Conservation (phyloP, 2,888 invertebrate species). For the Ceraclea dissimilis region DNA sequence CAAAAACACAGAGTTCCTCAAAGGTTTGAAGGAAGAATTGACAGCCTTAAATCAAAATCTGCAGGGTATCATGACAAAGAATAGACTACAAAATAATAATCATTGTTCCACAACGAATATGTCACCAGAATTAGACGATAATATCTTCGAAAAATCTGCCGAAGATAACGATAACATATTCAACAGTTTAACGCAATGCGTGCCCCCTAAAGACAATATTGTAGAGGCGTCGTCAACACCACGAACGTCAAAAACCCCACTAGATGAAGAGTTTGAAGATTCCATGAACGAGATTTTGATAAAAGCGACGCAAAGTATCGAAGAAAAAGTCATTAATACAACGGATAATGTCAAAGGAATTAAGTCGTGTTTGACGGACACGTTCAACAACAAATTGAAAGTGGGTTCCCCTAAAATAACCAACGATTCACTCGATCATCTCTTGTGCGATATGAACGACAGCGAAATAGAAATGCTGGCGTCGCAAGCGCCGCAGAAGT, state of each 20-base stretch:
- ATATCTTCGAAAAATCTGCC: background rate
- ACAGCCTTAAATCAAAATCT: constrained; percentile 42
- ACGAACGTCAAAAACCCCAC: background rate
- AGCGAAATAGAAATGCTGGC: constrained; percentile 38
- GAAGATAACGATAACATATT: constrained; percentile 2
- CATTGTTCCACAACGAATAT: background rate
- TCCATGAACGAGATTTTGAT: constrained; percentile 46
- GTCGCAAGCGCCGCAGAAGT: constrained; percentile 17
- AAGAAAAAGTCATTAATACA: constrained; percentile 31
- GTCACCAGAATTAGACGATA: background rate
- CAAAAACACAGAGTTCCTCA: constrained; percentile 38
- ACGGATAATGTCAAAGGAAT: constrained; percentile 15
- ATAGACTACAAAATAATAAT: background rate
- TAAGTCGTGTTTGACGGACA: no score
- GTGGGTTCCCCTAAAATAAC: constrained; percentile 31
- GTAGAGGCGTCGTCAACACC: background rate
- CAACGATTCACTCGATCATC: constrained; percentile 46
- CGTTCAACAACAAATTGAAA: background rate
- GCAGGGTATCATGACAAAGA: constrained; percentile 32
- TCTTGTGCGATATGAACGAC: constrained; percentile 43
- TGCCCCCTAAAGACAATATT: background rate
- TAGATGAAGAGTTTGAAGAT: constrained; percentile 45
- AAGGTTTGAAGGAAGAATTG: constrained; percentile 43
- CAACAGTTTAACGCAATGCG: background rate
- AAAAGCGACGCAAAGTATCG: constrained; percentile 44